These are phyloP conservation scores for Psylliodes chrysocephalus DNA, from an alignment of 2,888 invertebrate species.

Conservation along the genomic window DNA sequence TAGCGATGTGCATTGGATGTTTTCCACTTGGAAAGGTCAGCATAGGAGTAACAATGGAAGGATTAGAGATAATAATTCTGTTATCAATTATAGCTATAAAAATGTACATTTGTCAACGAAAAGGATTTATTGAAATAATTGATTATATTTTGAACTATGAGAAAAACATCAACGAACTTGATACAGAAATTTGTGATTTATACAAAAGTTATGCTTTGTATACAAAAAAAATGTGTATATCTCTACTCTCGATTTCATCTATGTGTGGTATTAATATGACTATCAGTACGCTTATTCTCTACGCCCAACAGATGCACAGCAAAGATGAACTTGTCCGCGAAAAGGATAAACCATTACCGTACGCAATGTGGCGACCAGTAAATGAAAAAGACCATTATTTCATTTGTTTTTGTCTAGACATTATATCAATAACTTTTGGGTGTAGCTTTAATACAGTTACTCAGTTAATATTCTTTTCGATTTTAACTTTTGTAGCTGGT, in stretches of 20 bases:
- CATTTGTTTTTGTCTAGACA: constrained; percentile 14
- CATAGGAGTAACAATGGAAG: constrained; percentile 11
- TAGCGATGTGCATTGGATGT: neutral
- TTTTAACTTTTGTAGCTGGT: constrained; percentile 22
- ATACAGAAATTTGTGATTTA: constrained; percentile 22
- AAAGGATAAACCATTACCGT: constrained; percentile 25
- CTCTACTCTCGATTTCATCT: constrained; percentile 8
- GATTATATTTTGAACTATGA: constrained; percentile 50
- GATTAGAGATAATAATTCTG: constrained; percentile 1
- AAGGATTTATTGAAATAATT: constrained; percentile 6
- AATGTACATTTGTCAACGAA: constrained; percentile 12
- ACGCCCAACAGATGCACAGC: constrained; percentile 2
- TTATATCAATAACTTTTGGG: constrained; percentile 18
- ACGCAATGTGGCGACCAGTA: constrained; percentile 25
- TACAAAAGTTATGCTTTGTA: constrained; percentile 17
- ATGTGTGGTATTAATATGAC: constrained; percentile 20
- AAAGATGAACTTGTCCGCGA: neutral
- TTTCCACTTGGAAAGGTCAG: neutral
- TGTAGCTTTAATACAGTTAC: constrained; percentile 22
- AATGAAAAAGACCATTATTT: constrained; percentile 15
- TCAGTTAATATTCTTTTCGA: constrained; percentile 21
- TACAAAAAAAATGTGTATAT: constrained; percentile 3
- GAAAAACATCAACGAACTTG: constrained; percentile 47
- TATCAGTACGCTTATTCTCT: constrained; percentile 11
- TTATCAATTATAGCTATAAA: constrained; percentile 17